phyloP scores from a whole-genome alignment of 2,113 vertebrate species.

The Panthera tigris region DNA sequence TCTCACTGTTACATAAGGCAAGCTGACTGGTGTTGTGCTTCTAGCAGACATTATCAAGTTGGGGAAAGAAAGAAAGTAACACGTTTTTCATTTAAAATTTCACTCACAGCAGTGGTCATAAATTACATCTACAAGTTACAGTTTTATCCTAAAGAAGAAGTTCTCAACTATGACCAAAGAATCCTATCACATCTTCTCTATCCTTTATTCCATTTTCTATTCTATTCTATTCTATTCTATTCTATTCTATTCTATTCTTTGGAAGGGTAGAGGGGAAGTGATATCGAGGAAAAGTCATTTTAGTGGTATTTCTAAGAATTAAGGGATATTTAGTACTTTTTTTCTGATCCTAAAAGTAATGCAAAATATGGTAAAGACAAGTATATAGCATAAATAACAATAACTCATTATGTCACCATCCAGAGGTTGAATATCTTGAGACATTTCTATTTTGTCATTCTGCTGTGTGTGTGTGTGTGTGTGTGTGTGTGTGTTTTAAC shows the following conservation, averaged over 20 bases:
- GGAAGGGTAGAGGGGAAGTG: accelerated
- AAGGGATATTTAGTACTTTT: not conserved
- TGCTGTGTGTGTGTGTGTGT: not conserved
- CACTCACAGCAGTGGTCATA: not conserved
- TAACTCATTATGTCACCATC: not conserved
- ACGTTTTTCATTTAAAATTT: not conserved
- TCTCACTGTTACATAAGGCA: conserved; percentile 42
- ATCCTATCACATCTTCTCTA: not conserved
- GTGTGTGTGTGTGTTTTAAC: not conserved
- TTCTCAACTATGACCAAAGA: not conserved
- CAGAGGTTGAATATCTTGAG: not conserved
- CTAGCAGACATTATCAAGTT: not conserved
- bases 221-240: not conserved
- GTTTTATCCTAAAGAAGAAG: not conserved
- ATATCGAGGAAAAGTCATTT: not conserved
- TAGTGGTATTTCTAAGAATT: not conserved
- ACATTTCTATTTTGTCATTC: not conserved
- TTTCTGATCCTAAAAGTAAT: not conserved
- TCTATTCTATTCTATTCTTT: not conserved
- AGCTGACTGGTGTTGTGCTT: not conserved
- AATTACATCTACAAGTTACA: not conserved
- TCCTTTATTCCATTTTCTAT: not conserved
- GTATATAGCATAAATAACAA: not conserved
- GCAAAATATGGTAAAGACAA: not conserved
- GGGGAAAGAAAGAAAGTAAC: not conserved